Base-by-base conservation (phyloP, 2,797 vertebrate species). In the Gadopsis bispinosus region DNA sequence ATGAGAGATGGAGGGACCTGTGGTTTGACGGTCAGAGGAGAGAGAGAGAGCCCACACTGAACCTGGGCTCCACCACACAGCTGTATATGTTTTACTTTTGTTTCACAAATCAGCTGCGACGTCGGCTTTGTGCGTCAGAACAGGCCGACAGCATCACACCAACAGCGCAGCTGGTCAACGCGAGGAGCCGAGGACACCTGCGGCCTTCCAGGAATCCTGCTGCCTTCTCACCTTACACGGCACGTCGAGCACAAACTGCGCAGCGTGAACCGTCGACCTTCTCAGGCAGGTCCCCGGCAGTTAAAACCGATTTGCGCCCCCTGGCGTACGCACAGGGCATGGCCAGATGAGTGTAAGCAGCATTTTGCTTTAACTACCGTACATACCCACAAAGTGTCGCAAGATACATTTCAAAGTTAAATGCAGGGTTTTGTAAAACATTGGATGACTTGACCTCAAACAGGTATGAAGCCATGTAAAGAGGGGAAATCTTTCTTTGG, bases 21-120 rank as follows among this genome's bases (percentile, higher is more conserved):
- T 81, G 73, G 78, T 86, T 77, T 77, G 77, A 41, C 62, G 72
- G 73, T 88, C 33, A 53, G 66, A 63, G 39, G 39, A 79, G 62
- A 22, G 51, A 67, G 63, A 62, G 74, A 53, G 81, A 68, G 77
- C 35, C 67, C 73, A 67, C 54, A 67, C 43, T 72, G 73, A 72
- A 80, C 79, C 35, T 68, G 48, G 59, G 60, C 26, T 47, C 14
- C 72, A 73, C 58, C 68, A 73, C 55, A 26, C 19, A 73, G 55
- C 58, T 50, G 5, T 3, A 65, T 26, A 26, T 26, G 26, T 26
- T 26, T 26, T 26, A 26, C 26, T 26, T 26, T 26, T 26, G 26
- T 26, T 26, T 26, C 26, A 26, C 26, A 26, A 75, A 73, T 63
- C 55, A 51, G 17, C 62, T 7, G 4, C 39, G 17, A 1, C n/a